A percentile compares a stretch with the other conserved stretches of the same genome.
Evolutionary conservation across 2,113 vertebrate genomes (phyloP).

Genomic region (Hippocampus comes): DNA sequence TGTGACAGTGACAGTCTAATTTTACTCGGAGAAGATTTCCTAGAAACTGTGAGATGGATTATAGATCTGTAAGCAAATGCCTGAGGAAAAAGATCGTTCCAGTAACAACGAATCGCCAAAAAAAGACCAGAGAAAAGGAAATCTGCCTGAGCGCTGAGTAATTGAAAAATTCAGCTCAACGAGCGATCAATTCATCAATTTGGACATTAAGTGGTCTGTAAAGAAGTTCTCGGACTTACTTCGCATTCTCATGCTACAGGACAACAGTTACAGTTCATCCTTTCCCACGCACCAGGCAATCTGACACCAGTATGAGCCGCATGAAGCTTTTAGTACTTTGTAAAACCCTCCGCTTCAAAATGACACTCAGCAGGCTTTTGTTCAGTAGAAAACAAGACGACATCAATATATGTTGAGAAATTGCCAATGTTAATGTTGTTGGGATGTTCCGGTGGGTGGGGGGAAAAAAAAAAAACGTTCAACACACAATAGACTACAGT

Average conservation of each 20-base stretch:
- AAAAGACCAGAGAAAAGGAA: not conserved
- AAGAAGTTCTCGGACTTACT: not conserved
- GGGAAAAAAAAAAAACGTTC: not conserved
- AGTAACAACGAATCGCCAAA: conserved; percentile 2
- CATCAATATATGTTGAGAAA: conserved; percentile 5
- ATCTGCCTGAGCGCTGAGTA: conserved; percentile 2
- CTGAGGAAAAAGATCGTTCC: not conserved
- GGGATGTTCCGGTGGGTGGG: not conserved
- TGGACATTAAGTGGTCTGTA: not conserved
- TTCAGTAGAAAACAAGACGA: not conserved
- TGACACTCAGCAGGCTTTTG: not conserved
- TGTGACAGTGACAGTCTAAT: conserved; percentile 10
- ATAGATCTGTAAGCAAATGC: not conserved
- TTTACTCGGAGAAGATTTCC: conserved; percentile 16
- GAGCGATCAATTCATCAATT: conserved; percentile 26
- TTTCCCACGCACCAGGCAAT: not conserved
- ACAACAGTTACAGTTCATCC: not conserved
- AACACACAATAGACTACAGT: not conserved
- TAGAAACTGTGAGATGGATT: not conserved
- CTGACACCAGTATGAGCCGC: not conserved
- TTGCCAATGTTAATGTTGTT: not conserved
- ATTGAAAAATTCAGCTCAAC: conserved; percentile 15
- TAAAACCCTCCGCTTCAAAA: not conserved
- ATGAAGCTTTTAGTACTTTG: not conserved
- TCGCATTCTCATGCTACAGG: not conserved